phyloP scores from a whole-genome alignment of 2,797 vertebrate species.

The Triplophysa yarkandensis region DNA sequence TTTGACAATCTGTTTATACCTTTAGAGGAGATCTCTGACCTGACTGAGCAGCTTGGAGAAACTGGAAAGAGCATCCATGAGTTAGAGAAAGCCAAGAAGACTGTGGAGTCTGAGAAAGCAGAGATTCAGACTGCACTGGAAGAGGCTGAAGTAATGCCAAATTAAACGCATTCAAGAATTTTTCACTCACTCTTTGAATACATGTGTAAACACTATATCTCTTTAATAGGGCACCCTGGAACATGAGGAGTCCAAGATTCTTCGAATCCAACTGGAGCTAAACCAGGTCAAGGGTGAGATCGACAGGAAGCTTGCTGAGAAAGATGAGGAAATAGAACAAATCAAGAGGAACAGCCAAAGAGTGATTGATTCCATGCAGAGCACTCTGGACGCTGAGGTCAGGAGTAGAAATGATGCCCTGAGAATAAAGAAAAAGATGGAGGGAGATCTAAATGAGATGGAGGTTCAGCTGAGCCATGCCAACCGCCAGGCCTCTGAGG shows the following conservation, averaged over 20 bases:
- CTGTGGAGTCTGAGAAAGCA: neutral
- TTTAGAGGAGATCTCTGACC: neutral
- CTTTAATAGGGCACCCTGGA: neutral
- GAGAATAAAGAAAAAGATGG: slow-evolving; percentile 8
- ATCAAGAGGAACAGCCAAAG: neutral
- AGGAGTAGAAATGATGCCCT: slow-evolving; percentile 1
- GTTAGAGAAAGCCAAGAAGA: neutral
- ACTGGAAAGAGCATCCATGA: neutral
- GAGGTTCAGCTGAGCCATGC: neutral
- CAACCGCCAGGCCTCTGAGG: neutral
- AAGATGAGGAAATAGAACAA: slow-evolving; percentile 5
- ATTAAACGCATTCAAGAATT: neutral
- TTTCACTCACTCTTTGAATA: neutral
- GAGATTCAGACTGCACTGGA: slow-evolving; percentile 1
- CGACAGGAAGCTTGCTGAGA: neutral
- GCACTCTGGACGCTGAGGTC: neutral
- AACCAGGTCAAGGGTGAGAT: neutral
- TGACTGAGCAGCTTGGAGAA: neutral
- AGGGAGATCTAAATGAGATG: slow-evolving; percentile 24
- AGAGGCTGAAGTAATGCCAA: neutral
- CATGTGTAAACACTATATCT: neutral
- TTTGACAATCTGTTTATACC: neutral
- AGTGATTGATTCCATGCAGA: neutral
- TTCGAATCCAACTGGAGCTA: neutral
- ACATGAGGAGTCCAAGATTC: neutral